A percentile compares a stretch with the other conserved stretches of the same genome.
These are phyloP conservation scores for Rhopalosiphum padi DNA, from an alignment of 1,140 invertebrate species.

Conservation along the genomic window DNA sequence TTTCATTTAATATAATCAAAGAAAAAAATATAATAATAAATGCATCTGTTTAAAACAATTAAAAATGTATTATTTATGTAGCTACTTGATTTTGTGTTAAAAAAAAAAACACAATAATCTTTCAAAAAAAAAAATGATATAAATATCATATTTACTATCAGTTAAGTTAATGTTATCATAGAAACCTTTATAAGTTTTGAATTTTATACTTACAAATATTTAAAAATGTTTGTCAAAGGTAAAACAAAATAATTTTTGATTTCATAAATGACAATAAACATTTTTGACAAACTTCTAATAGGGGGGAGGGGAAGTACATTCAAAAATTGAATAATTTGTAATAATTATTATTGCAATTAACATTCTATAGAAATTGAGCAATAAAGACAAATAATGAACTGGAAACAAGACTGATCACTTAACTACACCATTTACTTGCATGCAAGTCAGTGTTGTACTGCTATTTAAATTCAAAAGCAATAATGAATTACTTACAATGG, in stretches of 20 bases:
- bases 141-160: neutral
- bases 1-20: neutral
- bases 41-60: neutral
- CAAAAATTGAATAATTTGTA: neutral
- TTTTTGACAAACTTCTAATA: neutral
- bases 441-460: neutral
- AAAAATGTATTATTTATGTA: neutral
- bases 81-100: neutral
- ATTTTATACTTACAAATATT: neutral
- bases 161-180: neutral
- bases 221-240: neutral
- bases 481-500: neutral
- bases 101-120: neutral
- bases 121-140: neutral
- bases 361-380: neutral
- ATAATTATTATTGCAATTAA: neutral
- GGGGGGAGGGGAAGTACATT: too few relatives aligned
- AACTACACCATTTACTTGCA: neutral
- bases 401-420: neutral
- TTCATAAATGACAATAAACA: neutral
- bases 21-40: neutral
- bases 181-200: neutral
- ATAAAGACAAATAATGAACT: neutral
- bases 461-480: neutral
- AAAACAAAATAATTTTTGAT: neutral